A percentile compares a stretch with the other conserved stretches of the same genome.
Conservation (phyloP, 2,797 vertebrate species). For the Pachyuromys duprasi region DNA sequence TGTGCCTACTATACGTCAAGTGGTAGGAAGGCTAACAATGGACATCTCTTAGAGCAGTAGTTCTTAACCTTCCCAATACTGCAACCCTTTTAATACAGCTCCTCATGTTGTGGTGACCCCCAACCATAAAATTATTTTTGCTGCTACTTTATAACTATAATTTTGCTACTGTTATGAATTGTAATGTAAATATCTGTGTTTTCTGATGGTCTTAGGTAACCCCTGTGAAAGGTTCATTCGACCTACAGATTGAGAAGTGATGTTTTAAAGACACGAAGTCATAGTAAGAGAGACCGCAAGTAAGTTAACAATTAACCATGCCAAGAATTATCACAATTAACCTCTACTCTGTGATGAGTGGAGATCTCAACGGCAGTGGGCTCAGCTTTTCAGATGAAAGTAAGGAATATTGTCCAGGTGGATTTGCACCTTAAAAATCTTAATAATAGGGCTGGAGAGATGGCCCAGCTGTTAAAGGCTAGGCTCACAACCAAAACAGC, state of each 20-base stretch:
- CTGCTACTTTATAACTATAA: no score
- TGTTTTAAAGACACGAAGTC: not conserved
- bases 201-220: not conserved
- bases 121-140: no score
- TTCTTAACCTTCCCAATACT: no score
- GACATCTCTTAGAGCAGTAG: not conserved
- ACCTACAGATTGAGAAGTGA: not conserved
- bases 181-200: no score
- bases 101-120: no score
- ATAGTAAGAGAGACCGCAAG: not conserved
- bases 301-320: slow-evolving; percentile 34
- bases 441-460: not conserved
- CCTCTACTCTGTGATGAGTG: not conserved
- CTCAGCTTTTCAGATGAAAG: slow-evolving; percentile 44
- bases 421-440: slow-evolving; percentile 29
- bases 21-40: not conserved
- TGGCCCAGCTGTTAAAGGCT: no score
- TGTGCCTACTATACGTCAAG: not conserved
- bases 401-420: not conserved
- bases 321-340: not conserved
- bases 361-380: not conserved
- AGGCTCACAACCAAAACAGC: not conserved
- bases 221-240: not conserved
- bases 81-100: no score
- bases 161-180: no score